phyloP scores from a whole-genome alignment of 2,113 vertebrate species.

The Bombycilla garrulus region DNA sequence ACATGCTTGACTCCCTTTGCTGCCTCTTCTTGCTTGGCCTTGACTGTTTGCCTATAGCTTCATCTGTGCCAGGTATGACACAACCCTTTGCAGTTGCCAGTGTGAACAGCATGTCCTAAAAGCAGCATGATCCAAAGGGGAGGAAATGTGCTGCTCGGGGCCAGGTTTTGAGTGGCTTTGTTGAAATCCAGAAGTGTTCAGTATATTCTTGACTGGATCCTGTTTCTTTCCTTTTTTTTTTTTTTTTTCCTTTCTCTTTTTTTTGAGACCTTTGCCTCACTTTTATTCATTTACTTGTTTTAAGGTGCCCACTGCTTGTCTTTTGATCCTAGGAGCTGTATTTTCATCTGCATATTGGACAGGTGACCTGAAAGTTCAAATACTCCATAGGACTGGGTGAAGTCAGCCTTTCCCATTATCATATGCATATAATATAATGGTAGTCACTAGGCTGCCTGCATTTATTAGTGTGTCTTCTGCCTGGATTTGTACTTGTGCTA shows the following conservation, averaged over 20 bases:
- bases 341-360: not conserved
- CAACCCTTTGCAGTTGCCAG: not conserved
- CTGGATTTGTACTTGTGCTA: not conserved
- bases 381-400: not conserved
- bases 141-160: not conserved
- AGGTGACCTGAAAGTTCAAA: not conserved
- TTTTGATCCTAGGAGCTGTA: not conserved
- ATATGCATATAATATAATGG: not conserved
- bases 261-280: not conserved
- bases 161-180: not conserved
- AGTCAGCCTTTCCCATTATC: not conserved
- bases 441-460: not conserved
- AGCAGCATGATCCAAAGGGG: not conserved
- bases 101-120: not conserved
- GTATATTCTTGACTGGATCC: not conserved
- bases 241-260: not conserved
- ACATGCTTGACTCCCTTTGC: not conserved
- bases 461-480: not conserved
- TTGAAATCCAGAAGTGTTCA: not conserved
- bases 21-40: not conserved
- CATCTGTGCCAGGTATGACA: slow-evolving; percentile 42
- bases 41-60: not conserved
- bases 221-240: too few relatives aligned
- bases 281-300: not conserved
- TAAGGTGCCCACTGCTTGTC: not conserved